phyloP scores from a whole-genome alignment of 2,888 invertebrate species.

The Sarcophaga carnaria region DNA sequence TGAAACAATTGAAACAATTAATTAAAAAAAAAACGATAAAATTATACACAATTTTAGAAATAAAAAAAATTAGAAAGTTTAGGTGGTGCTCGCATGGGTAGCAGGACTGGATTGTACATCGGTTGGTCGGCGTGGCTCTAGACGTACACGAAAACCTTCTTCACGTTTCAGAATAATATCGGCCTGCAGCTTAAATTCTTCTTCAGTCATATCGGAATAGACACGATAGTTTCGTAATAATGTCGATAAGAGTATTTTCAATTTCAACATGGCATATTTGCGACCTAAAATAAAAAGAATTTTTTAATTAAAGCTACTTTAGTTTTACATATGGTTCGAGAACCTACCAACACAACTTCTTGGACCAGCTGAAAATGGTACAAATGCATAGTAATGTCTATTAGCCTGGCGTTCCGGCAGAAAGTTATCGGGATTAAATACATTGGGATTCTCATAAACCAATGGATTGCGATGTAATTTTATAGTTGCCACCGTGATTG shows the following conservation, averaged over 20 bases:
- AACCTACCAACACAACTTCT: constrained; percentile 89
- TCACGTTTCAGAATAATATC: constrained; percentile 90
- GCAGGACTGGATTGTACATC: constrained; percentile 23
- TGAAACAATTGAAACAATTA: constrained; percentile 29
- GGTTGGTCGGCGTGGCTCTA: constrained; percentile 84
- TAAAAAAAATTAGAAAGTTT: constrained; percentile 35
- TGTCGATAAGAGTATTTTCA: constrained; percentile 90
- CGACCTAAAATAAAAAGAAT: constrained; percentile 83
- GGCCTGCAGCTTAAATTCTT: constrained; percentile 88
- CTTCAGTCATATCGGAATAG: constrained; percentile 86
- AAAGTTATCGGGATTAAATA: constrained; percentile 93
- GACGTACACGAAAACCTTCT: constrained; percentile 88
- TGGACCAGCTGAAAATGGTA: constrained; percentile 92
- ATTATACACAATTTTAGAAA: neutral
- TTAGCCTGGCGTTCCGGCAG: constrained; percentile 89
- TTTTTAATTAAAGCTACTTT: neutral
- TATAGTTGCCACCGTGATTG: constrained; percentile 86
- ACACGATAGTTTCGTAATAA: constrained; percentile 88
- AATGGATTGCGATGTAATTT: constrained; percentile 88
- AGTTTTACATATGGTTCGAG: neutral
- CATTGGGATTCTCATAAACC: constrained; percentile 89
- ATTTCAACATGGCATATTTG: constrained; percentile 90
- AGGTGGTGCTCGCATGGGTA: constrained; percentile 17
- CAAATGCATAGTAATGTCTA: constrained; percentile 91
- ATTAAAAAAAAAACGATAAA: constrained; percentile 15